These are phyloP conservation scores for Carterocephalus palaemon DNA, from an alignment of 2,888 invertebrate species.

Conservation along the genomic window DNA sequence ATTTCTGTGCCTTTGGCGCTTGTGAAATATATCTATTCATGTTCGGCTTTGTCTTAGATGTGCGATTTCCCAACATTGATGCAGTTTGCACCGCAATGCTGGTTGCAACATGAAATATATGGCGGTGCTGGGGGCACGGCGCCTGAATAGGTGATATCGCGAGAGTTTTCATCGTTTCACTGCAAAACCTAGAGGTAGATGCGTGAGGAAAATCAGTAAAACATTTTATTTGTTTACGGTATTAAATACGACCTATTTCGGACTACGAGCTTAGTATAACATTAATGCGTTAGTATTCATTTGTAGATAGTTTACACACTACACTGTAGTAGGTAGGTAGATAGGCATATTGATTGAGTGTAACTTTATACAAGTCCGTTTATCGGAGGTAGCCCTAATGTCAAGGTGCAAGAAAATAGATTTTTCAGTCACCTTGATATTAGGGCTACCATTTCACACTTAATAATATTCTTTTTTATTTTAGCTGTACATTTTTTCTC, in stretches of 20 bases:
- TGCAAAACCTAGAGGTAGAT: conserved; percentile 3
- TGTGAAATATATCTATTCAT: conserved; percentile 23
- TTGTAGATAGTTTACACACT: too few species aligned
- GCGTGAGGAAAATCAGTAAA: conserved; percentile 14
- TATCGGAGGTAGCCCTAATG: too few species aligned
- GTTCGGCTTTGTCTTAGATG: conserved; percentile 24
- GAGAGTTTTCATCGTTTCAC: conserved; percentile 18
- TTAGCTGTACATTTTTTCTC: too few species aligned
- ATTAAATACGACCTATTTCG: conserved; percentile 5
- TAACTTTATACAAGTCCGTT: too few species aligned
- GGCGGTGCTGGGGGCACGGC: conserved; percentile 13
- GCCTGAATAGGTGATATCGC: conserved; percentile 10
- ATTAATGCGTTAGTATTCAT: too few species aligned
- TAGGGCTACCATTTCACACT: too few species aligned
- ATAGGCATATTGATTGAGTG: too few species aligned
- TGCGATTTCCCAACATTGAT: conserved; percentile 18
- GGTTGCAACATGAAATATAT: conserved; percentile 22
- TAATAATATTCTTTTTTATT: too few species aligned
- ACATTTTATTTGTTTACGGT: conserved; percentile 5
- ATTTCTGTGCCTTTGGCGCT: conserved; percentile 12
- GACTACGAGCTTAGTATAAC: too few species aligned
- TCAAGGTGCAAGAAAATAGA: too few species aligned
- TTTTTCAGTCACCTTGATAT: too few species aligned
- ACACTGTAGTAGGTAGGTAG: too few species aligned
- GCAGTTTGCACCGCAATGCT: conserved; percentile 17